phyloP scores from a whole-genome alignment of 2,888 invertebrate species.

The Odiellus spinosus region DNA sequence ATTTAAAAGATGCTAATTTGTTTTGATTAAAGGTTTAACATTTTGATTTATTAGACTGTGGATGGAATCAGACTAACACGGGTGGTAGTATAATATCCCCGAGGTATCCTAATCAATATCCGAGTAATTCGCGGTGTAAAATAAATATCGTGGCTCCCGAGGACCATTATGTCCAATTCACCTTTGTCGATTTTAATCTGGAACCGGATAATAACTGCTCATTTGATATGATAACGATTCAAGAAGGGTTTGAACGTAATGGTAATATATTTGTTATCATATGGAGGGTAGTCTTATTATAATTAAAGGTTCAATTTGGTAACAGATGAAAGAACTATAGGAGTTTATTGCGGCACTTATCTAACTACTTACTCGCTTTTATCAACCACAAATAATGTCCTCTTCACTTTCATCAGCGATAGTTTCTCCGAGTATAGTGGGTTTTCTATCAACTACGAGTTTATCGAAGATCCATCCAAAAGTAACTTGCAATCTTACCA shows the following conservation, averaged over 20 bases:
- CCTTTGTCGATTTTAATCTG: constrained; percentile 18
- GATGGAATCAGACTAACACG: constrained; percentile 15
- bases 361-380: no score
- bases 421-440: constrained; percentile 17
- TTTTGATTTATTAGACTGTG: constrained; percentile 11
- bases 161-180: constrained; percentile 14
- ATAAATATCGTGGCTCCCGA: constrained; percentile 16
- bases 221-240: constrained; percentile 16
- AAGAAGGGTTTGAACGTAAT: constrained; percentile 10
- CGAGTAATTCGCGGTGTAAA: constrained; percentile 16
- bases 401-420: constrained; percentile 16
- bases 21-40: no score
- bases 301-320: no score
- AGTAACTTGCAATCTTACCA: no score
- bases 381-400: constrained; percentile 10
- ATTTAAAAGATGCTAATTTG: no score
- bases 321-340: no score
- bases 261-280: no score
- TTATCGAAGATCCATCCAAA: neutral
- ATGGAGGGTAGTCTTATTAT: no score
- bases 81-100: constrained; percentile 21
- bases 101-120: constrained; percentile 19
- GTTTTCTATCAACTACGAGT: constrained; percentile 14
- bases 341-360: no score
- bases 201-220: constrained; percentile 17